Evolutionary conservation across 2,113 vertebrate species (phyloP), one percentile per base, ranked within the genome.

Genomic region (Strix uralensis): DNA sequence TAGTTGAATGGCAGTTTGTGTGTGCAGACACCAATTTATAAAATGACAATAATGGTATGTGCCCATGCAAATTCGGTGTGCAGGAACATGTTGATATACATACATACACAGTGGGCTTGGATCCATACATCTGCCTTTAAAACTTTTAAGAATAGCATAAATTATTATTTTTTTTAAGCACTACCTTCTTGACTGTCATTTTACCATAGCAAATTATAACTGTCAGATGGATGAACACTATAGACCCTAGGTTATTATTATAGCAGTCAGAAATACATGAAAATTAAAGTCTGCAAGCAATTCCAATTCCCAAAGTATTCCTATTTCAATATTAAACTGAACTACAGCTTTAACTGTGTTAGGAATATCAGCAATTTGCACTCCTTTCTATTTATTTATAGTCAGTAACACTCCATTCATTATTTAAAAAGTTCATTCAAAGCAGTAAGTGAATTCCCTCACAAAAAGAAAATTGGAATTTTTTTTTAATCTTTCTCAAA

Each of bases 301-400:
- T 38, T 87, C 30, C 17, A 5, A 11, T 91, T 94, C 44, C 42
- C 32, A 61, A 77, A 36, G 27, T 92, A 32, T 70, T 91, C 52
- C 72, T 84, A 81, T 79, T 86, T 87, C 62, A 82, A 30, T 82
- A 80, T 22, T 17, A 91, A 62, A 66, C 52, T 54, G 81, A 88
- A 84, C 32, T 70, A 72, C 12, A 92, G 69, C 46, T 79, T 94
- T 88, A 90, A 51, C 46, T 70, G 22, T 71, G 58, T 67, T 34
- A 93, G 44, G 26, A n/a, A 67, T 86, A 95, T 55, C 47, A 79
- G 74, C 54, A 72, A 47, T 29, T 63, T 93, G 38, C 26, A 54
- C 44, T 86, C 44, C 66, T 81, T 97, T 83, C 65, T 92, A 65
- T 81, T 91, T 94, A 82, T 69, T 88, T 90, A 87, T 25, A 72